Percentiles rank a stretch among this genome's conserved stretches.
phyloP scores from a whole-genome alignment of 2,113 vertebrate species.

The Leptobrachium leishanense region DNA sequence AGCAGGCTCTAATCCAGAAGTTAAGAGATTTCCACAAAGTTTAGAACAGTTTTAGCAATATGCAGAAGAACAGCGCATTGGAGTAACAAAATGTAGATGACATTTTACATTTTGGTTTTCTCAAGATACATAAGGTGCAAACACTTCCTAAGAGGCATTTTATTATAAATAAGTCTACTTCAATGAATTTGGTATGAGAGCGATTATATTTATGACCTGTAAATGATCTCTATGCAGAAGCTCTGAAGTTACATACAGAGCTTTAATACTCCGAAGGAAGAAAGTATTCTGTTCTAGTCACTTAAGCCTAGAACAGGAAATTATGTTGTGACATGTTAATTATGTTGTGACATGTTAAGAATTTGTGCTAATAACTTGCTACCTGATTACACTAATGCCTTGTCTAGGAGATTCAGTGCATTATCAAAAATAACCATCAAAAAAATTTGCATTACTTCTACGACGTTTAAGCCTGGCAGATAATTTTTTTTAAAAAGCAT shows the following conservation, averaged over 20 bases:
- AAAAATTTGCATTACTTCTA: slow-evolving; percentile 81
- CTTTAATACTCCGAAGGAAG: not conserved
- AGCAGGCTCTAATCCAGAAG: slow-evolving; percentile 30
- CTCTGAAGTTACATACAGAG: slow-evolving; percentile 1
- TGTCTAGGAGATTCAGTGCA: slow-evolving; percentile 75
- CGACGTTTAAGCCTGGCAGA: slow-evolving; percentile 81
- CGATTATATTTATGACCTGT: slow-evolving; percentile 7
- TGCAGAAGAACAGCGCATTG: slow-evolving; percentile 23
- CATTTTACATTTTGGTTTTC: slow-evolving; percentile 43
- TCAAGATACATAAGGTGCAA: slow-evolving; percentile 44
- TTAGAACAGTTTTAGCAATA: not conserved
- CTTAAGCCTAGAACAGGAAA: slow-evolving; percentile 26
- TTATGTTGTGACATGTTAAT: slow-evolving; percentile 31
- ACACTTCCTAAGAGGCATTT: slow-evolving; percentile 21
- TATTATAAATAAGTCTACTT: not conserved
- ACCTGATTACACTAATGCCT: slow-evolving; percentile 46
- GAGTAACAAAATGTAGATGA: slow-evolving; percentile 5
- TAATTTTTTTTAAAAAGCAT: slow-evolving; percentile 81
- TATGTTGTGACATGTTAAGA: slow-evolving; percentile 30
- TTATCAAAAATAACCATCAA: slow-evolving; percentile 69
- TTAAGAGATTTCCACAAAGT: not conserved
- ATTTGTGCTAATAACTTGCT: slow-evolving; percentile 42
- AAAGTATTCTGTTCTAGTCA: not conserved
- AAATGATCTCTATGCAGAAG: slow-evolving; percentile 1
- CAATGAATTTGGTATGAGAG: slow-evolving; percentile 16